These are phyloP conservation scores for Tenthredo distinguenda DNA, from an alignment of 2,888 invertebrate genomes.

Conservation along the genomic window DNA sequence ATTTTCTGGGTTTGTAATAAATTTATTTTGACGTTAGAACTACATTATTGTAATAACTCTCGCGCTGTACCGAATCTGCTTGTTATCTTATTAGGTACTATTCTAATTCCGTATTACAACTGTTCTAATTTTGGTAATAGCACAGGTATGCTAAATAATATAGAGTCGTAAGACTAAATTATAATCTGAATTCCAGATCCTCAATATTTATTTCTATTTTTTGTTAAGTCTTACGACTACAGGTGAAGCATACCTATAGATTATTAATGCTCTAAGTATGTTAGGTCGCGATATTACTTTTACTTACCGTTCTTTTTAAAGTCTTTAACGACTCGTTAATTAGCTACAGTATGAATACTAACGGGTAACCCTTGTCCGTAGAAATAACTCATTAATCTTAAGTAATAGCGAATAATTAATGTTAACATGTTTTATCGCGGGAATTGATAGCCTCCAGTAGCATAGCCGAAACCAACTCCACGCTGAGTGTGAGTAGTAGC, in stretches of 20 bases:
- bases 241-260: slow-evolving; percentile 19
- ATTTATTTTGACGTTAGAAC: slow-evolving; percentile 35
- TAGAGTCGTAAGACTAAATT: slow-evolving; percentile 13
- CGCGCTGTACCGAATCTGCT: not conserved
- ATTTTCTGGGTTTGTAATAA: slow-evolving; percentile 38
- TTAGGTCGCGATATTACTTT: not conserved
- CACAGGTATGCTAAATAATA: slow-evolving; percentile 16
- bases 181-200: slow-evolving; percentile 2
- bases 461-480: slow-evolving; percentile 91
- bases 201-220: not conserved
- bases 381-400: not conserved
- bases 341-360: slow-evolving; percentile 33
- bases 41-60: slow-evolving; percentile 22
- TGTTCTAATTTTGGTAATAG: slow-evolving; percentile 32
- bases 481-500: slow-evolving; percentile 98
- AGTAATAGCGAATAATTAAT: slow-evolving; percentile 20
- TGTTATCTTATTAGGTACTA: not conserved
- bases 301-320: slow-evolving; percentile 30
- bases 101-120: slow-evolving; percentile 9
- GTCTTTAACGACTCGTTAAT: slow-evolving; percentile 1
- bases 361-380: slow-evolving; percentile 41
- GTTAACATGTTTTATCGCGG: slow-evolving; percentile 75
- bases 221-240: not conserved
- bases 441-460: slow-evolving; percentile 80
- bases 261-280: not conserved